Base-by-base conservation (phyloP, 2,888 invertebrate genomes). In the Sesia apiformis region DNA sequence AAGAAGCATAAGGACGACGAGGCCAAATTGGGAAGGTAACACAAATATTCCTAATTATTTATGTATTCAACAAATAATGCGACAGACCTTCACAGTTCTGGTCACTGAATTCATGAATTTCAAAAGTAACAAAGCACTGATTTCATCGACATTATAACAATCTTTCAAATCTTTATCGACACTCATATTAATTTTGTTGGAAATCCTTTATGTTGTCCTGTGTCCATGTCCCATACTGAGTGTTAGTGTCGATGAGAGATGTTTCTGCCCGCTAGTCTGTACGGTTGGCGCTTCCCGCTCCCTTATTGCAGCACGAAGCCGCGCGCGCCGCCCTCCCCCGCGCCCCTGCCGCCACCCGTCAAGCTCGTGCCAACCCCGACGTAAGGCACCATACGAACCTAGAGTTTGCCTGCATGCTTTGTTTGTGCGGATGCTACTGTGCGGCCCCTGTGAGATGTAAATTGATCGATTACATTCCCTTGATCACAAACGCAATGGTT, bases 271-370 rank as follows among this genome's bases (percentile, higher is more conserved):
- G 85, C 84, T 94, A 96, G 96, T 95, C 94, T 96, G 93, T 96
- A 96, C 93, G 95, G 96, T 94, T 96, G 96, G 96, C 96, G 96
- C 93, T 96, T 96, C 93, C 96, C 96, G 92, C 94, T 96, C 94
- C 96, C 96, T 93, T 96, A 96, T 96, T 96, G 96, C 94, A 96
- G 96, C 93, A 95, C 95, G 93, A 94, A 90, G 94, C 93, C 90
- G 93, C 93, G 92, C 92, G 92, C 92, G 81, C 94, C 94, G 85
- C 94, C 94, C 76, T 94, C 93, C 88, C 94, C 93, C 87, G 91
- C 94, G 90, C 94, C 94, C 84, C 91, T 94, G 91, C 94, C 94
- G 78, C 93, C 93, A 77, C 94, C 94, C 73, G 93, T 94, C 86
- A 94, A 94, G 91, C 90, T 94, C 90, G 92, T 92, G 84, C 91